These are phyloP conservation scores for Sapayoa aenigma DNA, from an alignment of 2,113 vertebrate genomes.

Conservation along the genomic window DNA sequence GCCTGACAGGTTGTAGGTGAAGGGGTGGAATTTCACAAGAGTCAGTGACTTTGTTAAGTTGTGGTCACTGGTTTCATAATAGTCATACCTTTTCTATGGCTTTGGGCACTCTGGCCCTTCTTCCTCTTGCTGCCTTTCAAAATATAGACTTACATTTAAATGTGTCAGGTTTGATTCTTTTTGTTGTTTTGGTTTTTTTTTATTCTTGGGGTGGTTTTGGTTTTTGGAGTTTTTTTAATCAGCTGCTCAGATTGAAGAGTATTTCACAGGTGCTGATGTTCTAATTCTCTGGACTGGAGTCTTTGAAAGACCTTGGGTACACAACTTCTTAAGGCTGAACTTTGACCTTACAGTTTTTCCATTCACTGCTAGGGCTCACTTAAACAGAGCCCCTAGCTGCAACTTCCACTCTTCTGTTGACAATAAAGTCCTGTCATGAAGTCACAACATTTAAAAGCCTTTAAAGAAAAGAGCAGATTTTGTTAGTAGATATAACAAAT, in stretches of 20 bases:
- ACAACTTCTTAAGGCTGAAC: background rate
- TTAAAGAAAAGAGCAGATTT: background rate
- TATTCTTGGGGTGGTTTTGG: background rate
- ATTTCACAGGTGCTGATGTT: background rate
- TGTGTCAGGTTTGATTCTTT: background rate
- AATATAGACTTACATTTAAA: background rate
- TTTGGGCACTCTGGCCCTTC: background rate
- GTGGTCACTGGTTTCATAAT: background rate
- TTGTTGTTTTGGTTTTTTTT: background rate
- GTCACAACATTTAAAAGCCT: background rate
- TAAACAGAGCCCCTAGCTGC: background rate
- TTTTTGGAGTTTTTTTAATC: background rate
- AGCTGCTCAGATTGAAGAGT: background rate
- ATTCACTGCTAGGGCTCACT: background rate
- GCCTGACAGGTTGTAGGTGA: background rate
- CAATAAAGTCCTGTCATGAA: background rate
- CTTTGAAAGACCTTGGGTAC: background rate
- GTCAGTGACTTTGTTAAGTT: background rate
- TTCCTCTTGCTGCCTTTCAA: background rate
- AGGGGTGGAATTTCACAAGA: background rate
- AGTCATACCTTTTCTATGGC: background rate
- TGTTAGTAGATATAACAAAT: background rate
- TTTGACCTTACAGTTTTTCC: background rate
- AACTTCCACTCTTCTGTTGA: background rate
- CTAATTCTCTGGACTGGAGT: background rate